A percentile compares a stretch with the other conserved stretches of the same genome.
Conservation (phyloP, 2,113 vertebrate genomes). For the Asarcornis scutulata region DNA sequence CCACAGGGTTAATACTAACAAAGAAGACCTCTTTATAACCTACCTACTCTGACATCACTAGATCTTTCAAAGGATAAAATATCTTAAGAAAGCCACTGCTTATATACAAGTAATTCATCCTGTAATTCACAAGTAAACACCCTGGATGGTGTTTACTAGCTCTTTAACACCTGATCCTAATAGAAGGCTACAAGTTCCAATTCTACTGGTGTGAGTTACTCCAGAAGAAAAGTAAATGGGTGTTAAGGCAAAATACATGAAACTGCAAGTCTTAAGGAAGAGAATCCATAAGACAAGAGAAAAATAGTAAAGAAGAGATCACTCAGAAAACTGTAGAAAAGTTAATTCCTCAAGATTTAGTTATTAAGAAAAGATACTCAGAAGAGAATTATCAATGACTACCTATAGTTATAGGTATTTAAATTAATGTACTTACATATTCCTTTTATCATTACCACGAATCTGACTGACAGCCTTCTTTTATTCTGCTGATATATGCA, state of each 20-base stretch:
- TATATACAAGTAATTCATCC: neutral
- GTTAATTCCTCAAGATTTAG: neutral
- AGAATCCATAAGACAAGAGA: neutral
- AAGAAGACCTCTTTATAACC: neutral
- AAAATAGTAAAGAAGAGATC: neutral
- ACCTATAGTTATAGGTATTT: neutral
- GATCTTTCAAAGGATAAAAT: neutral
- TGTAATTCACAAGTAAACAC: too few species aligned
- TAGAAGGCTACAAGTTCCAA: neutral
- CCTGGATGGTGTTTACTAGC: neutral
- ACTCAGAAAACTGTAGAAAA: neutral
- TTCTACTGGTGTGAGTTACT: neutral
- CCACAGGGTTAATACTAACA: neutral
- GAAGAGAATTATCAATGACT: neutral
- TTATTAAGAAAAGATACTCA: neutral
- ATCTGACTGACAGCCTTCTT: neutral
- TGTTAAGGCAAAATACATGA: neutral
- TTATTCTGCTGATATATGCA: neutral
- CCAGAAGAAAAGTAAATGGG: neutral
- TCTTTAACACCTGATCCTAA: neutral
- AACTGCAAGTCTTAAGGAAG: neutral
- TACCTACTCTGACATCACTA: neutral
- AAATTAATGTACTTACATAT: neutral
- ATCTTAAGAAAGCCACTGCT: neutral
- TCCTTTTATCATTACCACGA: neutral